Conservation (phyloP, 2,797 vertebrate genomes). For the Enteromius fasciolatus region DNA sequence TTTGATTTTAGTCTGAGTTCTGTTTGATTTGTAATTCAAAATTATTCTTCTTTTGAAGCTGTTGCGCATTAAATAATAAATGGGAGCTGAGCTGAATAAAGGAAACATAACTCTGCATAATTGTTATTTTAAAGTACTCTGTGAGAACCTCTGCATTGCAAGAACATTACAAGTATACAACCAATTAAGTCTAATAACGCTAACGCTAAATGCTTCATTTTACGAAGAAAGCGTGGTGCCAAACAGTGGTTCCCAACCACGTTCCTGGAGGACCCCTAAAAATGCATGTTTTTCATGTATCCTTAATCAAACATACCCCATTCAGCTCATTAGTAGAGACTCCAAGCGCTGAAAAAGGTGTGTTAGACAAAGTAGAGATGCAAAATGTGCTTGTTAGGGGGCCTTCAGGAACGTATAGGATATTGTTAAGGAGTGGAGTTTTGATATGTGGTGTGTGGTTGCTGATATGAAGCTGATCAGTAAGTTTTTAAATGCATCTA, state of each 20-base stretch:
- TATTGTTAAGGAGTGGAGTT: neutral
- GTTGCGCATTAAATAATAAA: constrained; percentile 45
- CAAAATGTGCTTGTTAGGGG: too few species aligned
- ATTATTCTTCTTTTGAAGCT: neutral
- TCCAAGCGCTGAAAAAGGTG: too few species aligned
- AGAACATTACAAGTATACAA: neutral
- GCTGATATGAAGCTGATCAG: too few species aligned
- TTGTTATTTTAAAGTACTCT: constrained; percentile 2
- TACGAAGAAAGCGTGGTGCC: too few species aligned
- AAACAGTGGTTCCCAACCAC: too few species aligned
- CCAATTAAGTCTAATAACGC: neutral
- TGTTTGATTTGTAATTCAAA: constrained; percentile 58
- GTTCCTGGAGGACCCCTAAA: too few species aligned
- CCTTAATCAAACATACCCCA: too few species aligned
- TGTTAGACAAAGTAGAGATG: too few species aligned
- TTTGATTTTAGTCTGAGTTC: constrained; percentile 62
- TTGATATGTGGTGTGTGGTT: too few species aligned
- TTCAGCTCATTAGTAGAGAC: too few species aligned
- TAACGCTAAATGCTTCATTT: neutral
- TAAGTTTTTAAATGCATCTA: too few species aligned
- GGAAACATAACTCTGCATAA: neutral
- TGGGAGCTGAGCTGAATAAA: constrained; percentile 60
- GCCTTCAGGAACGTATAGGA: neutral
- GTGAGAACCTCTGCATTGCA: neutral
- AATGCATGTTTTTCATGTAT: too few species aligned